A percentile compares a stretch with the other conserved stretches of the same genome.
These are phyloP conservation scores for Zosterops japonicus DNA, from an alignment of 2,113 vertebrate species.

Conservation along the genomic window DNA sequence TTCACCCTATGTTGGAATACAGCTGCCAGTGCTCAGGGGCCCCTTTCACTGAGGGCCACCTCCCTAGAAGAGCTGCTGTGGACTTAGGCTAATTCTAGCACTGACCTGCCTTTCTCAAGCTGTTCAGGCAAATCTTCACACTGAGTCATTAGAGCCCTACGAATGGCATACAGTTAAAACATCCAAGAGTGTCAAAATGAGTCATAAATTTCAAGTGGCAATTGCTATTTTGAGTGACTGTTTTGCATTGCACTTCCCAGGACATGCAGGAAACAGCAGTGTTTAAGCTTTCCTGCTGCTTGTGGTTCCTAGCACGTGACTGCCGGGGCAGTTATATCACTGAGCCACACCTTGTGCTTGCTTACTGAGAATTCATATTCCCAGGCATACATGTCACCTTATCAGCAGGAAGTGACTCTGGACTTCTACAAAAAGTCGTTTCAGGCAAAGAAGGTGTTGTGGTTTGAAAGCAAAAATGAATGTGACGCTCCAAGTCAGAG, in stretches of 20 bases:
- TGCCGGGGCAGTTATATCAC: background rate
- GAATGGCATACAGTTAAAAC: background rate
- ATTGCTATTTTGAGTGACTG: conserved; percentile 27
- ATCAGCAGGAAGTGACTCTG: background rate
- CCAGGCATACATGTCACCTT: background rate
- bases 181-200: background rate
- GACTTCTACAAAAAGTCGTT: background rate
- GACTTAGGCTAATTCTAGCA: background rate
- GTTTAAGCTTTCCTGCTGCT: background rate
- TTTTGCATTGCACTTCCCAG: background rate
- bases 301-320: background rate
- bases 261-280: background rate
- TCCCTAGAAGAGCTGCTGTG: background rate
- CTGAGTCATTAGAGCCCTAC: background rate
- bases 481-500: no score
- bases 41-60: background rate
- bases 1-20: conserved; percentile 25
- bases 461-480: no score
- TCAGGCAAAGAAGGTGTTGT: background rate
- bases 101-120: background rate
- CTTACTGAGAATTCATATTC: background rate
- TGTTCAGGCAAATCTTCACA: background rate
- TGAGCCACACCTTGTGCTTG: background rate
- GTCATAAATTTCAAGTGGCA: conserved; percentile 5
- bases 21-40: conserved; percentile 1